Percentiles rank a stretch among this genome's conserved stretches.
Conservation (phyloP, 1,140 invertebrate species). For the Drosophila eugracilis region DNA sequence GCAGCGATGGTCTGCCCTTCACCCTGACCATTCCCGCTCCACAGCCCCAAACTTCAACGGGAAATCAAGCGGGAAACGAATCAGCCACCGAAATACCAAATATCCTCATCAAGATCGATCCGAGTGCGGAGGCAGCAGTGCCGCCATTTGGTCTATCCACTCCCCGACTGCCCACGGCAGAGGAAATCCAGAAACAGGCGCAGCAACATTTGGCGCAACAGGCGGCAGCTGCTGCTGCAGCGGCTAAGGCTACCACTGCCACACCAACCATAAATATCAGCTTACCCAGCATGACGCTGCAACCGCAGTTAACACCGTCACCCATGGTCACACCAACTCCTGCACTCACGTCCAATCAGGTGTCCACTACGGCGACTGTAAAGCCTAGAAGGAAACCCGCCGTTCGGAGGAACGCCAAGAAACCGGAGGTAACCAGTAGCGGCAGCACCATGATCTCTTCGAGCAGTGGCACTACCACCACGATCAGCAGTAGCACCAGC, state of each 20-base stretch:
- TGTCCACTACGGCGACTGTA: conserved; percentile 64
- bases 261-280: conserved; percentile 69
- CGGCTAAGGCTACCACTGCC: conserved; percentile 21
- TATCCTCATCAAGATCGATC: conserved; percentile 84
- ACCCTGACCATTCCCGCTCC: conserved; percentile 82
- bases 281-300: conserved; percentile 62
- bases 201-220: conserved; percentile 79
- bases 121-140: conserved; percentile 52
- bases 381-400: conserved; percentile 79
- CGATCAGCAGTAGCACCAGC: conserved; percentile 10
- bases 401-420: conserved; percentile 74
- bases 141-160: conserved; percentile 83
- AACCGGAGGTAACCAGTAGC: conserved; percentile 50
- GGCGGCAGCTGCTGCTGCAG: conserved; percentile 61
- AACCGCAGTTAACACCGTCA: conserved; percentile 41
- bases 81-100: conserved; percentile 81
- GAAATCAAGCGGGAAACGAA: conserved; percentile 39
- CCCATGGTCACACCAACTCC: conserved; percentile 41
- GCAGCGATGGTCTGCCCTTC: conserved; percentile 78
- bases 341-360: conserved; percentile 14
- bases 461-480: conserved; percentile 24
- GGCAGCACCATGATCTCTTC: conserved; percentile 8
- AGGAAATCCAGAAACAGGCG: conserved; percentile 81
- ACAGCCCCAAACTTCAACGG: conserved; percentile 13
- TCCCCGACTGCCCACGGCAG: conserved; percentile 77